Evolutionary conservation across 2,888 invertebrate species (phyloP).

Genomic region (Pachycephus smyrnensis): DNA sequence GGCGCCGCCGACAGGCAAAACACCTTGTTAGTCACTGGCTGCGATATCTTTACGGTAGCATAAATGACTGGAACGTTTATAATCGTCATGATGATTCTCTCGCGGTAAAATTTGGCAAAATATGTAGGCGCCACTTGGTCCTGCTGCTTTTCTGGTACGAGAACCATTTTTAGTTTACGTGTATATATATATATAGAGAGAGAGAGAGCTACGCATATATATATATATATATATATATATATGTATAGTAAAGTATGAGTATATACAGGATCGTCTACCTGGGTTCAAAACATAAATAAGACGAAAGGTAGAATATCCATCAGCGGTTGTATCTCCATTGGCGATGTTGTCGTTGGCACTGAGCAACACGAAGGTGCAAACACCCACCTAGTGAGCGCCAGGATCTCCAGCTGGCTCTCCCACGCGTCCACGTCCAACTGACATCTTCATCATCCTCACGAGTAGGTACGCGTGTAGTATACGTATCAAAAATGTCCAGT

Average conservation of each 20-base stretch:
- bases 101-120: background rate
- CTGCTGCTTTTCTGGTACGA: background rate
- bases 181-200: no score
- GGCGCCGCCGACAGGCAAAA: slow-evolving; percentile 32
- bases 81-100: background rate
- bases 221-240: slow-evolving; percentile 1
- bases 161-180: no score
- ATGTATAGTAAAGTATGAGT: background rate
- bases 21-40: slow-evolving; percentile 34
- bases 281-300: background rate
- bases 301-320: background rate
- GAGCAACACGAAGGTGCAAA: slow-evolving; percentile 46
- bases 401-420: slow-evolving; percentile 56
- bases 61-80: background rate
- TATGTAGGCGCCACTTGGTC: background rate
- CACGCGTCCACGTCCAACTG: slow-evolving; percentile 54
- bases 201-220: background rate
- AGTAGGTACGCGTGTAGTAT: slow-evolving; percentile 12
- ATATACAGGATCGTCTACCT: background rate
- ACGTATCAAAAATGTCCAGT: background rate
- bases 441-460: slow-evolving; percentile 59
- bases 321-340: background rate
- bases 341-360: background rate
- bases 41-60: background rate
- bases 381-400: slow-evolving; percentile 48